These are phyloP conservation scores for Sus scrofa DNA, from an alignment of 2,113 vertebrate genomes.

Conservation along the genomic window T2T-Sscrofa CM000826.6:44794001-44794500, in stretches of 20 bases:
- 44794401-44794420: not conserved
- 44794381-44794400: not conserved
- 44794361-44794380: not conserved
- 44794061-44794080: too few relatives aligned
- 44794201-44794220: not conserved
- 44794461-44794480: not conserved
- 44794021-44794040: too few relatives aligned
- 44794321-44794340: not conserved
- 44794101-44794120: too few relatives aligned
- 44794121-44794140: too few relatives aligned
- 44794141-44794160: too few relatives aligned
- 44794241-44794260: not conserved
- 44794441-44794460: not conserved
- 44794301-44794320: not conserved
- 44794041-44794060: too few relatives aligned
- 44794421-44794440: not conserved
- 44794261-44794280: fast-evolving
- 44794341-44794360: not conserved
- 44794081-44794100: too few relatives aligned
- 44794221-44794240: not conserved
- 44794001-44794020: too few relatives aligned
- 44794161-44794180: not conserved
- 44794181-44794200: not conserved
- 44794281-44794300: not conserved
- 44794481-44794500: not conserved